These are phyloP conservation scores for Cenopis cana DNA, from an alignment of 2,888 invertebrate species.

Conservation along the genomic window DNA sequence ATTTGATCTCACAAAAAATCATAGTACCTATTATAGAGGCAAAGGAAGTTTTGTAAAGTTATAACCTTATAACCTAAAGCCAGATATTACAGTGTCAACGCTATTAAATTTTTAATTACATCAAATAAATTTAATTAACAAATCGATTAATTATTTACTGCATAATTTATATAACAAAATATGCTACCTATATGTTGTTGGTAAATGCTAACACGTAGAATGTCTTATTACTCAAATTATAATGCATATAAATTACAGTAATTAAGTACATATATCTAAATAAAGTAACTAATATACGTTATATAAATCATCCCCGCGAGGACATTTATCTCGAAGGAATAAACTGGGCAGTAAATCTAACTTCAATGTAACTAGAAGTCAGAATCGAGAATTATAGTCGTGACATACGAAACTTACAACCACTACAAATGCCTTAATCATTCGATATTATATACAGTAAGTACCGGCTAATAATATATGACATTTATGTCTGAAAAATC, in stretches of 20 bases:
- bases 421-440: neutral
- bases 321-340: slow-evolving; percentile 8
- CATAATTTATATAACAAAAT: neutral
- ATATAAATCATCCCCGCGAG: slow-evolving; percentile 6
- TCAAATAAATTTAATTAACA: neutral
- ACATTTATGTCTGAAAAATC: neutral
- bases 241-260: slow-evolving; percentile 3
- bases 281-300: slow-evolving; percentile 17
- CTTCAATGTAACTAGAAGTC: slow-evolving; percentile 10
- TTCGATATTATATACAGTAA: neutral
- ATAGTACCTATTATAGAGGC: no score
- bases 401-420: neutral
- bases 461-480: neutral
- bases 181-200: neutral
- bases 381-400: neutral
- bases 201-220: no score
- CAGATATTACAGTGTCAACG: neutral
- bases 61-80: no score
- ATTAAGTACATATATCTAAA: slow-evolving; percentile 16
- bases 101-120: neutral
- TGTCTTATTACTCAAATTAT: no score
- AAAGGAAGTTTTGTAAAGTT: neutral
- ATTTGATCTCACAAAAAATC: no score
- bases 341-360: slow-evolving; percentile 1
- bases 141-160: neutral